Evolutionary conservation across 2,888 invertebrate species (phyloP).

Genomic region (Caenorhabditis afra): DNA sequence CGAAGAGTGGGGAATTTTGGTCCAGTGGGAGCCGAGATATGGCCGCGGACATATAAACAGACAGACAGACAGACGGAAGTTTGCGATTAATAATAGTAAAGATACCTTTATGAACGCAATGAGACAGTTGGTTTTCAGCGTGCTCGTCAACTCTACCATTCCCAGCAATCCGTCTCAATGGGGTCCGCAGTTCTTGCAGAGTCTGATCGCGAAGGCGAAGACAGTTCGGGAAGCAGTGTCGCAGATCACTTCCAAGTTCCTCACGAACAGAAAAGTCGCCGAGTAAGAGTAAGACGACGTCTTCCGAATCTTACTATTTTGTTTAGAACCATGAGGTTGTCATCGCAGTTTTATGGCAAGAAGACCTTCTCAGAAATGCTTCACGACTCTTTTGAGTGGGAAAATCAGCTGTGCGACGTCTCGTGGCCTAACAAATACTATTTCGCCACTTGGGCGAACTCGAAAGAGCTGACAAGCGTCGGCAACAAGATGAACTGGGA

Average conservation of each 20-base stretch:
- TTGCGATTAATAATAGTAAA: neutral
- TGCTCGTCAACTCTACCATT: conserved; percentile 37
- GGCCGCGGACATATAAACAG: too few species aligned
- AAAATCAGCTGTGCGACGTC: conserved; percentile 20
- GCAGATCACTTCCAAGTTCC: conserved; percentile 13
- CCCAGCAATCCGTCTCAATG: conserved; percentile 10
- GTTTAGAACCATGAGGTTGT: conserved; percentile 30
- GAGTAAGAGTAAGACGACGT: too few species aligned
- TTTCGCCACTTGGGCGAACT: conserved; percentile 35
- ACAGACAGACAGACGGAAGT: too few species aligned
- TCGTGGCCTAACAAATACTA: conserved; percentile 24
- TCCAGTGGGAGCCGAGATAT: too few species aligned
- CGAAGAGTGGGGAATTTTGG: too few species aligned
- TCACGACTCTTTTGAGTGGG: conserved; percentile 25
- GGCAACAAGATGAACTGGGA: conserved; percentile 28
- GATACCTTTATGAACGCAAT: too few species aligned
- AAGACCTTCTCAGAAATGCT: conserved; percentile 23
- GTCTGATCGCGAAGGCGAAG: neutral
- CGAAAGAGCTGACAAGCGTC: conserved; percentile 26
- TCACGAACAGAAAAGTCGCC: conserved; percentile 16
- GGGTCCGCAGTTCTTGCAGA: conserved; percentile 6
- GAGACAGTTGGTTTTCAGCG: conserved; percentile 9
- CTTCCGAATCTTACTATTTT: too few species aligned
- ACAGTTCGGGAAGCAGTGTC: conserved; percentile 18
- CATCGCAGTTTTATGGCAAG: conserved; percentile 6